Evolutionary conservation across 2,113 vertebrate genomes (phyloP).

Genomic region (Periophthalmodon schlosseri): DNA sequence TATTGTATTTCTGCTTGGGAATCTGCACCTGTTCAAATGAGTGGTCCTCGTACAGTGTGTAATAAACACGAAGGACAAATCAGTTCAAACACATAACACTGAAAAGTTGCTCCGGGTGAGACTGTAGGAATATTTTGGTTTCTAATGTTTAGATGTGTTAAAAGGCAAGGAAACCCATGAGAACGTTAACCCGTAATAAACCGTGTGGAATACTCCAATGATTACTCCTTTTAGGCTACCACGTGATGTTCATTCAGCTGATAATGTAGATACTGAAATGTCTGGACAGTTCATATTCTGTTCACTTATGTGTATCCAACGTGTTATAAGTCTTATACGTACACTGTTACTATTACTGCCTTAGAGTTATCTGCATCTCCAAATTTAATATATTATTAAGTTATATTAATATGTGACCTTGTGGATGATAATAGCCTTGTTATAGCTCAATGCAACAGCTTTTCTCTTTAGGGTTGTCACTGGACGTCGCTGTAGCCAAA

Average conservation of each 20-base stretch:
- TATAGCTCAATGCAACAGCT: background rate
- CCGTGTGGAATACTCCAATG: background rate
- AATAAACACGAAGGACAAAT: background rate
- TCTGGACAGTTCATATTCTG: background rate
- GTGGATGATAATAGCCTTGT: background rate
- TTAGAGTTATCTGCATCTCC: too few relatives aligned
- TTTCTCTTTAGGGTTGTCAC: background rate
- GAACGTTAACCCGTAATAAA: background rate
- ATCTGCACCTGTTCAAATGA: background rate
- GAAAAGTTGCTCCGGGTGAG: background rate
- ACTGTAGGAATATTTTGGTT: background rate
- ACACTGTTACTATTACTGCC: too few relatives aligned
- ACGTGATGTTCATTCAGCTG: conserved; percentile 2
- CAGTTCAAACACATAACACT: background rate
- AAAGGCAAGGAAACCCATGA: background rate
- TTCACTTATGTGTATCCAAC: background rate
- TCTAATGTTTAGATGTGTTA: background rate
- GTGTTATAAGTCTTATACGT: too few relatives aligned
- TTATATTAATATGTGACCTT: background rate
- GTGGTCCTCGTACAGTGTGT: background rate
- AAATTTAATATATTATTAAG: too few relatives aligned
- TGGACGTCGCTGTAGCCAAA: background rate
- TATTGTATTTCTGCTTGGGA: background rate
- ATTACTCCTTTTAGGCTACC: background rate
- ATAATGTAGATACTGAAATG: background rate